Base-by-base conservation (phyloP, 2,888 invertebrate species). In the Tridacna gigas region DNA sequence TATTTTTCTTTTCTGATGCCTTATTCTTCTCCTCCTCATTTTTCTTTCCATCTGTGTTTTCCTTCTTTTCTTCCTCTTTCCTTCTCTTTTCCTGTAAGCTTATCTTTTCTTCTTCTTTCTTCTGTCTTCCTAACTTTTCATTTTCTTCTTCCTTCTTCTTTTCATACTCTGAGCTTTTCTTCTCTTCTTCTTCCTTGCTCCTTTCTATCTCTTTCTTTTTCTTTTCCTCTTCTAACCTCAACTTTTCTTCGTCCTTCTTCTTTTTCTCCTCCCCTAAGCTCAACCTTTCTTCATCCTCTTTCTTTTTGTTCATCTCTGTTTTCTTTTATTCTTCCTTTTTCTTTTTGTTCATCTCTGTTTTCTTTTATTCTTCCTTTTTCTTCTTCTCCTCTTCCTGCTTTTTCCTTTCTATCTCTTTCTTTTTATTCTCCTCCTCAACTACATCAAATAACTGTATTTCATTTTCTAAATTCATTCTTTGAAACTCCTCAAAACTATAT, bases 341-440 rank as follows among this genome's bases (percentile, higher is more conserved):
- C 4, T 51, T 28, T n/a, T 51, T 73, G 2, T 25, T 11, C 7
- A 13, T 73, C 45, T 20, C 25, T 51, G 4, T 73, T n/a, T 48
- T 13, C 25, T 48, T 51, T 48, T 73, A 7, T 3, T 47, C 45
- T 25, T 25, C 25, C 28, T 25, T 73, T 5, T 51, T 45, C 26
- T 25, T 73, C 73, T 48, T 47, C n/a, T 18, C n/a, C 22, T 48
- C 51, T 20, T 25, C 20, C 22, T 51, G 20, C n/a, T 25, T 47
- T 12, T 37, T 25, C 25, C 20, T 25, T 73, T 20, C 20, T 25
- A 18, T 73, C 51, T n/a, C 28, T 69, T 60, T 80, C 69, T 74
- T 66, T 74, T n/a, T 73, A 69, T 78, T 71, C 81, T 66, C 66
- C 74, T 85, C 79, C 66, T 60, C 61, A 71, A 79, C 79, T 82